Conservation (phyloP, 2,113 vertebrate genomes). For the Trogon surrucura region DNA sequence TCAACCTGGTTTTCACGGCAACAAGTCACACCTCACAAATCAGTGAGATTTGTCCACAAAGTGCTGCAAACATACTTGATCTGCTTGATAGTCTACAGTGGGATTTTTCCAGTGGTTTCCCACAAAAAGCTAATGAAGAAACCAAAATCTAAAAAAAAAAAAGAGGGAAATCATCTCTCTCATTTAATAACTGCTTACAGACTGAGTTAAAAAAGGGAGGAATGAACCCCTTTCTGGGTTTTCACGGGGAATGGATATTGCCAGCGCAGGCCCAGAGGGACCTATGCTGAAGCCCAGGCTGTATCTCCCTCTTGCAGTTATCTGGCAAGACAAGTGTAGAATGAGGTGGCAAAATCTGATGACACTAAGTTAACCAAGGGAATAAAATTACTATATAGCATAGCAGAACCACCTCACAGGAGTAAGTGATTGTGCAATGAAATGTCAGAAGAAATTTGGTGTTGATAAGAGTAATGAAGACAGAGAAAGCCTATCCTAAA, state of each 20-base stretch:
- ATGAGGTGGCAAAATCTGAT: background rate
- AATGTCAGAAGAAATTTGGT: background rate
- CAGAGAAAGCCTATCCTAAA: background rate
- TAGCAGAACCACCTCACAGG: background rate
- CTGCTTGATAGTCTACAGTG: background rate
- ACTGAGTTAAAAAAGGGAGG: background rate
- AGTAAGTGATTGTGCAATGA: background rate
- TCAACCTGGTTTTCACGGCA: background rate
- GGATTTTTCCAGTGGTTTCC: background rate
- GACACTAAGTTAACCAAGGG: background rate
- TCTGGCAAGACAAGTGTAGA: background rate
- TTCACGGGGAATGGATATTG: background rate
- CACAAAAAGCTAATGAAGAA: background rate
- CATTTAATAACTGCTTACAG: background rate
- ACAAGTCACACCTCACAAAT: background rate
- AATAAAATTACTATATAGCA: background rate
- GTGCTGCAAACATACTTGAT: background rate
- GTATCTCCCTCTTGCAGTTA: background rate
- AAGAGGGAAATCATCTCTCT: background rate
- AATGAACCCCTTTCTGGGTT: background rate
- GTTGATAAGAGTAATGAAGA: background rate
- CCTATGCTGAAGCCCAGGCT: background rate
- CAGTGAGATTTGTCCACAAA: background rate
- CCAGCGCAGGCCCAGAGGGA: background rate
- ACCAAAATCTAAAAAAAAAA: background rate